Base-by-base conservation (phyloP, 2,888 invertebrate genomes). In the Drosophila mulleri region DNA sequence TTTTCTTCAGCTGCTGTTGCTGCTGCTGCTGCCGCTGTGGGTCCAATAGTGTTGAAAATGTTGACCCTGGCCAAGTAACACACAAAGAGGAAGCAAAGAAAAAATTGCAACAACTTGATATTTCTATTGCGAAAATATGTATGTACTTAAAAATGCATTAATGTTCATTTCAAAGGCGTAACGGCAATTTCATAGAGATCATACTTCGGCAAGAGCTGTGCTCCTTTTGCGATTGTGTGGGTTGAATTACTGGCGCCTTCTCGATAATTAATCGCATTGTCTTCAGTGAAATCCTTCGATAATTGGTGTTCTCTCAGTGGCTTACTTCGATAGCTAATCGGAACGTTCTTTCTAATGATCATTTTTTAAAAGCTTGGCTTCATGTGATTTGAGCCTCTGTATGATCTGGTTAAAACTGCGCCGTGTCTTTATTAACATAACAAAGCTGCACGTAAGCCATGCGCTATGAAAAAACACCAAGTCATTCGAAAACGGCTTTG, bases 41-140 rank as follows among this genome's bases (percentile, higher is more conserved):
- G 54, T 41, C 63, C 58, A 64, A 70, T 80, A 42, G 69, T 62
- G 72, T 59, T 82, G 67, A 75, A 69, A 63, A 67, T 45, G 67
- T 59, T 78, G 86, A 77, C 86, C 89, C 67, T 86, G 86, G 88
- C 88, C 86, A 82, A 88, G 77, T 86, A 74, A 82, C 89, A 88
- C 75, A 82, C 42, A 67, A 67, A 67, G 60, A 42, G 65, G 66
- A 71, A 61, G 44, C 32, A 16, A 12, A 42, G 54, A 35, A 20
- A 2, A 26, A 67, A 11, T 16, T 59, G 41, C 41, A 23, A 56
- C 12, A 48, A 14, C 39, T 39, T 59, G 52, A 12, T 35, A 39
- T 52, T 44, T 18, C 14, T 47, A 67, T 62, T 44, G 53, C 62
- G 39, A 64, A 39, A 53, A n/a, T 48, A n/a, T 12, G 23, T 20